Base-by-base conservation (phyloP, 2,113 vertebrate species). In the Pachycephala philippinensis region DNA sequence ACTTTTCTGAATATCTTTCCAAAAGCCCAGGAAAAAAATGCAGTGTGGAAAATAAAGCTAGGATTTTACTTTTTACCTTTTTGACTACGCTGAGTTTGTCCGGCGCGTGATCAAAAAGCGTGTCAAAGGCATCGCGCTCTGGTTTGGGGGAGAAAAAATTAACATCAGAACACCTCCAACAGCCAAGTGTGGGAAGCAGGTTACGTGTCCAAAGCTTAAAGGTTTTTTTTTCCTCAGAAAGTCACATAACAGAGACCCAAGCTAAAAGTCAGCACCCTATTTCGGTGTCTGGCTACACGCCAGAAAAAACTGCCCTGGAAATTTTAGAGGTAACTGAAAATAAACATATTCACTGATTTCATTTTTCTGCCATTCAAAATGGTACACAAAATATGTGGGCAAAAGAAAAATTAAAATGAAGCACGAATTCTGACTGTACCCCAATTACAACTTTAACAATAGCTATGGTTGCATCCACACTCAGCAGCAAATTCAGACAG, bases 121-220 rank as follows among this genome's bases (percentile, higher is more conserved):
- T 99, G 96, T 99, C 99, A 70, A 99, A 99, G 82, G 98, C 98
- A 39, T 99, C 99, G 1, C 98, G 98, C 54, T 99, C 99, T 99
- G 97, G 47, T 77, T 95, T 45, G 24, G 45, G 31, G 7, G 9
- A 1, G 4, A 11, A 44, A 56, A 6, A 8, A 5, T 12, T 15
- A 10, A 37, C 65, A 74, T 84, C 18, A 88, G 18, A 66, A 63
- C 10, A 70, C 6, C 19, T 57, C 8, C 77, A 69, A 53, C 3
- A 82, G 33, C 28, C 52, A 71, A 59, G 50, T 21, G 50, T 6
- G 13, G 47, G 14, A 74, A 93, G 18, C 30, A 87, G 23, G 10
- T 54, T 83, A 60, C 13, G 9, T 28, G 42, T 20, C 30, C 7
- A 28, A 56, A 61, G 47, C 21, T 54, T 70, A 24, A 64, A 42